Base-by-base conservation (phyloP, 1,140 invertebrate species). In the Conopomorpha cramerella region DNA sequence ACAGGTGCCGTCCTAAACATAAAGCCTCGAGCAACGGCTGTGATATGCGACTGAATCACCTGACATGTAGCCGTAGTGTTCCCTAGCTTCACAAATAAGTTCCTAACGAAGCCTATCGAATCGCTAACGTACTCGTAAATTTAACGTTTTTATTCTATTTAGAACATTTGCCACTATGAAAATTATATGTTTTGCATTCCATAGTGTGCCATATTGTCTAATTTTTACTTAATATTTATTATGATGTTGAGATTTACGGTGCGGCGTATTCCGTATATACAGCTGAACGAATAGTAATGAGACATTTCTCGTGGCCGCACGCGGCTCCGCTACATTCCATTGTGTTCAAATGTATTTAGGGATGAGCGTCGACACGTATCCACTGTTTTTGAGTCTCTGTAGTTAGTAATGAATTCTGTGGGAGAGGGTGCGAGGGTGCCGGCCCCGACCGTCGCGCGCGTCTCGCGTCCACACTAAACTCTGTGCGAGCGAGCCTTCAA, bases 161-260 rank as follows among this genome's bases (percentile, higher is more conserved):
- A 35, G 33, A 45, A 39, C 43, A 46, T 39, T 48, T 51, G 58
- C 44, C 60, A 70, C 65, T 70, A 70, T 70, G 65, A 56, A 60
- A 58, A 55, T 54, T 56, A 67, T 65, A 65, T 65, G 63, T 65
- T 63, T 63, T 58, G 47, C 55, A 64, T 55, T 51, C 54, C 65
- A 70, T 67, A 71, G 63, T 66, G n/a, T n/a, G 61, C 47, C 60
- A 62, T 64, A 17, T 53, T 45, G 46, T 55, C 40, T 32, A 35
- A 25, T 35, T 26, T 35, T 16, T 27, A 27, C 12, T 14, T 35
- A 35, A 27, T 35, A n/a, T n/a, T n/a, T n/a, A n/a, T n/a, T n/a
- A n/a, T n/a, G n/a, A n/a, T n/a, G n/a, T n/a, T n/a, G n/a, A n/a
- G n/a, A n/a, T n/a, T n/a, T 35, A 27, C 16, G 34, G 15, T 35